A percentile compares a stretch with the other conserved stretches of the same genome.
phyloP scores from a whole-genome alignment of 2,113 vertebrate species.

The Hydropotes inermis region DNA sequence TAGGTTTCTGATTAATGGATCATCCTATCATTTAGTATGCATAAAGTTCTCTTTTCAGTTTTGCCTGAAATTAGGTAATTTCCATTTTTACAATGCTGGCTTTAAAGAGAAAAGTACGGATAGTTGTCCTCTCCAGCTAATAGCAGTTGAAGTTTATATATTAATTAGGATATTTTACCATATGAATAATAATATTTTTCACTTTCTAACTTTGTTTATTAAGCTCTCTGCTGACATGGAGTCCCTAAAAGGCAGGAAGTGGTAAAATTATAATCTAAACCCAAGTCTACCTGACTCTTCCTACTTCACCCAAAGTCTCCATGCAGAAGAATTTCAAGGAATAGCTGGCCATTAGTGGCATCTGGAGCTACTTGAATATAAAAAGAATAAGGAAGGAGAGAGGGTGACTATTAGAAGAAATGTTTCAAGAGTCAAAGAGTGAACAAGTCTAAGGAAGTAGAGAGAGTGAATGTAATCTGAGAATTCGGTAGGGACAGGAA shows the following conservation, averaged over 20 bases:
- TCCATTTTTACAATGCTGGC: neutral
- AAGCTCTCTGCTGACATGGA: neutral
- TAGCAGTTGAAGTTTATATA: neutral
- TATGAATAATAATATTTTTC: neutral
- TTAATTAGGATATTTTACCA: neutral
- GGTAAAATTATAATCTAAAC: neutral
- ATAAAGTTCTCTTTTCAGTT: neutral
- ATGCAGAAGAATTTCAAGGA: neutral
- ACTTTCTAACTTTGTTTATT: neutral
- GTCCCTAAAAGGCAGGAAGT: neutral
- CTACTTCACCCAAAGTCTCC: neutral
- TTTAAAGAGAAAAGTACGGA: neutral
- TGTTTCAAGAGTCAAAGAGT: neutral
- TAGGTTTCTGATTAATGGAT: neutral
- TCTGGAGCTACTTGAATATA: neutral
- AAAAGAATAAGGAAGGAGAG: neutral
- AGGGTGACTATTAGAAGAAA: neutral
- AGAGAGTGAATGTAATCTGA: neutral
- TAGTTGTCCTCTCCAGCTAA: neutral
- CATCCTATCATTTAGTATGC: neutral
- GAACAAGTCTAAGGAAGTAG: neutral
- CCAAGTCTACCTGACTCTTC: neutral
- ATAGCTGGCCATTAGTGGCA: neutral
- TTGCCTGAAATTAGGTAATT: neutral
- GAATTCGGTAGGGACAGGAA: neutral